Percentiles rank a stretch among this genome's conserved stretches.
phyloP scores from a whole-genome alignment of 1,140 invertebrate species.

The Ericerus pela region DNA sequence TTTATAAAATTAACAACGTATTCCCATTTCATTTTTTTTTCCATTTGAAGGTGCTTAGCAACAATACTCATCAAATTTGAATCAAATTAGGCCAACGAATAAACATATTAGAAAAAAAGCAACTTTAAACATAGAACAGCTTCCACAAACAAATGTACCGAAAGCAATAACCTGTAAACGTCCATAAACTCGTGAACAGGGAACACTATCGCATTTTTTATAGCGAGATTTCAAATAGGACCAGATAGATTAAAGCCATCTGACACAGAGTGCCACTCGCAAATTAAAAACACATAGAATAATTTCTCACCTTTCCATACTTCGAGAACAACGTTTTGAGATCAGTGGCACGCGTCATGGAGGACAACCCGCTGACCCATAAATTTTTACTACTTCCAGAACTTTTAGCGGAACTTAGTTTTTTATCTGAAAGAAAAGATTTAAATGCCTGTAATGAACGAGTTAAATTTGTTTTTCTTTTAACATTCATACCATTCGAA shows the following conservation, averaged over 20 bases:
- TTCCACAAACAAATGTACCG: not conserved
- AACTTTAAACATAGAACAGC: too few species aligned
- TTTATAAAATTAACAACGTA: not conserved
- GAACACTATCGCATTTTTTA: not conserved
- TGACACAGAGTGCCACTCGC: constrained; percentile 12
- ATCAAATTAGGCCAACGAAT: too few species aligned
- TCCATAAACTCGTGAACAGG: not conserved
- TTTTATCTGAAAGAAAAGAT: not conserved
- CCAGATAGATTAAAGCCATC: constrained; percentile 3
- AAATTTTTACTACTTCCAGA: constrained; percentile 36
- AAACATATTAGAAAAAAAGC: too few species aligned
- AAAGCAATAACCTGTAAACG: constrained; percentile 5
- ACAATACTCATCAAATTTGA: not conserved
- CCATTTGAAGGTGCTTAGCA: not conserved
- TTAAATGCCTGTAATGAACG: too few species aligned
- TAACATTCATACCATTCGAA: too few species aligned
- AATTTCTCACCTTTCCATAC: constrained; percentile 67
- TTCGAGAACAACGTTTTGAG: constrained; percentile 80
- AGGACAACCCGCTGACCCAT: constrained; percentile 84
- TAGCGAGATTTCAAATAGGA: constrained; percentile 15
- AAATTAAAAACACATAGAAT: constrained; percentile 1
- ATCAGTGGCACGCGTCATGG: constrained; percentile 76
- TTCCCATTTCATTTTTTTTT: not conserved
- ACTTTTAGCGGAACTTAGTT: not conserved
- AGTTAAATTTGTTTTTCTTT: too few species aligned